phyloP scores from a whole-genome alignment of 2,888 invertebrate genomes.

The Ochlodes sylvanus region DNA sequence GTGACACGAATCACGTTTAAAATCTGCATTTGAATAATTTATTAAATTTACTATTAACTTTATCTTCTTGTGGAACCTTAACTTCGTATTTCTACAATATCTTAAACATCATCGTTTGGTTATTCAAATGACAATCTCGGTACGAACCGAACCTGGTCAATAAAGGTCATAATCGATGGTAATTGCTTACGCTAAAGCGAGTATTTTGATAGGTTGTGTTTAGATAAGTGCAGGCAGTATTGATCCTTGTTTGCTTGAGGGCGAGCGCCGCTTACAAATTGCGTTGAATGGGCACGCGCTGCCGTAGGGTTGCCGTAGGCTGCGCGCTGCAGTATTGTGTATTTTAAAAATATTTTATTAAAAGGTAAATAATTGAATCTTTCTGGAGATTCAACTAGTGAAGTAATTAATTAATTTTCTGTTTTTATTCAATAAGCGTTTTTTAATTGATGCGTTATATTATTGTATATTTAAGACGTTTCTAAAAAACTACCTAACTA shows the following conservation, averaged over 20 bases:
- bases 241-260: constrained; percentile 53
- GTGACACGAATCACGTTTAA: background rate
- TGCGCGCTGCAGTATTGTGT: background rate
- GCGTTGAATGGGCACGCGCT: constrained; percentile 65
- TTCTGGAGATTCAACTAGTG: no score
- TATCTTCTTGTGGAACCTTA: constrained; percentile 17
- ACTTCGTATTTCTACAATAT: constrained; percentile 30
- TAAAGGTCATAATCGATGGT: constrained; percentile 39
- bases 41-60: constrained; percentile 27
- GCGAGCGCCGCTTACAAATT: constrained; percentile 71
- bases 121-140: constrained; percentile 39
- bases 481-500: no score
- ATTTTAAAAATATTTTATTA: background rate
- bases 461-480: no score
- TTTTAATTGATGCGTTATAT: no score
- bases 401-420: no score
- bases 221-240: constrained; percentile 51
- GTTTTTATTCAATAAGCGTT: no score
- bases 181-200: constrained; percentile 37
- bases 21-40: constrained; percentile 20
- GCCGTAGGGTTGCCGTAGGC: constrained; percentile 61
- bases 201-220: constrained; percentile 52
- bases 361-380: no score
- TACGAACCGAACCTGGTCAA: constrained; percentile 23
- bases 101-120: constrained; percentile 37